Percentiles rank a stretch among this genome's conserved stretches.
These are phyloP conservation scores for Anguilla japonica DNA, from an alignment of 2,113 vertebrate genomes.

Conservation along the genomic window DNA sequence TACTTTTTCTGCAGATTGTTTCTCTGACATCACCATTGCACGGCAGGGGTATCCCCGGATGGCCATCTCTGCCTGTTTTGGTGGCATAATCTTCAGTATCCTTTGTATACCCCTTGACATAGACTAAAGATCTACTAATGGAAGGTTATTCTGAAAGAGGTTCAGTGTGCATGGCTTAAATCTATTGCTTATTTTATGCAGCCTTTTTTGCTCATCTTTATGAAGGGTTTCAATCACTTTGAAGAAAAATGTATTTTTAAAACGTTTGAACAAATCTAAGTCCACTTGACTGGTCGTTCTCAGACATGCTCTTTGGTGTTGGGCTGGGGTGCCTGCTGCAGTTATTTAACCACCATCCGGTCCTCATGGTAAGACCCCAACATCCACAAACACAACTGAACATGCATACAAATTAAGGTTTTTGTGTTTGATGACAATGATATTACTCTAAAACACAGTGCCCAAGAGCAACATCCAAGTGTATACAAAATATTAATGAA, in stretches of 20 bases:
- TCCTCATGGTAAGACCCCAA: slow-evolving; percentile 72
- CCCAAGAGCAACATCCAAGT: not conserved
- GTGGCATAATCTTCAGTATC: slow-evolving; percentile 99
- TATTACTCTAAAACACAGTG: not conserved
- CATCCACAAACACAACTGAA: not conserved
- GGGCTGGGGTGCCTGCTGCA: slow-evolving; percentile 88
- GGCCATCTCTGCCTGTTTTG: slow-evolving; percentile 96
- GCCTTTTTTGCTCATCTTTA: too few species aligned
- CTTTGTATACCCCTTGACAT: slow-evolving; percentile 54
- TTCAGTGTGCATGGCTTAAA: not conserved
- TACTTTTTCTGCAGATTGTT: slow-evolving; percentile 73
- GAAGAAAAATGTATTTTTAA: too few species aligned
- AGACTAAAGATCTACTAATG: not conserved
- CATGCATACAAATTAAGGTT: not conserved
- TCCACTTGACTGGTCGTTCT: slow-evolving; percentile 52
- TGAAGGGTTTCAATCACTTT: too few species aligned
- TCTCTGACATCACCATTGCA: slow-evolving; percentile 91
- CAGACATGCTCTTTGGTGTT: slow-evolving; percentile 91
- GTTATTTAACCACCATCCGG: slow-evolving; percentile 62
- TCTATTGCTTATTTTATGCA: too few species aligned
- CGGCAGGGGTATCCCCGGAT: slow-evolving; percentile 93
- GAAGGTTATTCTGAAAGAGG: not conserved
- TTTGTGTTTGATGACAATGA: not conserved
- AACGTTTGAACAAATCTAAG: not conserved
- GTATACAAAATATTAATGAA: not conserved